Base-by-base conservation (phyloP, 2,888 invertebrate species). In the Lampropteryx suffumata region DNA sequence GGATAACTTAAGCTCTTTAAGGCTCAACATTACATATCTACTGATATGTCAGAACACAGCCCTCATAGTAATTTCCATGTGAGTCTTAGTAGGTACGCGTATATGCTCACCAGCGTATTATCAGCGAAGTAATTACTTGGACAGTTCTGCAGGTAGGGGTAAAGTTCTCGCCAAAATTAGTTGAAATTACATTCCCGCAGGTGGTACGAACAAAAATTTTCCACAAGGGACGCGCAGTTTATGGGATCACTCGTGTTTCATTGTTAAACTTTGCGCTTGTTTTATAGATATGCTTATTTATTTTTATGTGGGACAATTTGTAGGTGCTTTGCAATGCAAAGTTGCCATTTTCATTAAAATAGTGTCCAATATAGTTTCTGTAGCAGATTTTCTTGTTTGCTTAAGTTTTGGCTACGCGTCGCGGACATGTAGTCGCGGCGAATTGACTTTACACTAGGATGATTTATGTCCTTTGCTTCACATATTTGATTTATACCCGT, bases 91-190 rank as follows among this genome's bases (percentile, higher is more conserved):
- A 17, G 17, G 17, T 3, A 17, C 17, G 13, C 14, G 11, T 24
- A 32, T n/a, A 37, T 8, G 70, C 68, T 61, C 46, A 43, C 49
- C 53, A 17, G 54, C 9, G 33, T 39, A 37, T 44, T 30, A 24
- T 37, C 11, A 30, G 34, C 34, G 13, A 65, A 66, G 67, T 78
- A 77, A 77, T 79, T 76, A 76, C 69, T 74, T 68, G 65, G 70
- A 69, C 74, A 69, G 65, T 73, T 62, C 65, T 44, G 57, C 59
- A 50, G 59, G 62, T 57, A 51, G 13, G n/a, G 41, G 57, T 45
- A 42, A 59, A 61, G 60, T 67, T 67, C 57, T 46, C 58, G 61
- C 50, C 63, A 48, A 67, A 74, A 74, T 76, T 70, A 65, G 69
- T 65, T 64, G 57, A 67, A 73, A 70, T 73, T 72, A 69, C 63